These are phyloP conservation scores for Eupristina koningsbergeri DNA, from an alignment of 1,140 invertebrate genomes.

Conservation along the genomic window DNA sequence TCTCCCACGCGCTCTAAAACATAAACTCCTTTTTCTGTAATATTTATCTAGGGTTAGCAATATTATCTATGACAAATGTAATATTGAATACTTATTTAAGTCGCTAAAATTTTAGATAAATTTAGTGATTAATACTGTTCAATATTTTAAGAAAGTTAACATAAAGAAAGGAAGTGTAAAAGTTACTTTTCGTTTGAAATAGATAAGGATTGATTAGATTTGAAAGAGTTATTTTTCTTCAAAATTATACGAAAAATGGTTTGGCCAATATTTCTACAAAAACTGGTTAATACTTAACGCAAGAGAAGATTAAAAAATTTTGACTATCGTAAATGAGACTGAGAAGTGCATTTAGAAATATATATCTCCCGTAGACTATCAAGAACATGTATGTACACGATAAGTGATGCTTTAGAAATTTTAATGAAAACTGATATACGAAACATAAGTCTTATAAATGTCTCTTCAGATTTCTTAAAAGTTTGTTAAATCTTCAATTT, in stretches of 20 bases:
- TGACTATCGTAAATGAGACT: background rate
- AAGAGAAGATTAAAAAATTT: background rate
- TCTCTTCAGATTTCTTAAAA: conserved; percentile 46
- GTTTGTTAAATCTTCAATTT: conserved; percentile 57
- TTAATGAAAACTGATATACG: conserved; percentile 56
- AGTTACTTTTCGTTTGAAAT: too few relatives aligned
- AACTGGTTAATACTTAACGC: background rate
- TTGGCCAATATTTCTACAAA: too few relatives aligned
- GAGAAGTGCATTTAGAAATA: background rate
- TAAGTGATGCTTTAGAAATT: conserved; percentile 56
- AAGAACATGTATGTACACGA: background rate
- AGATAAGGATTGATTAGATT: too few relatives aligned
- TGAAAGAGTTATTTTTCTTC: too few relatives aligned
- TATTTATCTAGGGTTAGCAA: conserved; percentile 54
- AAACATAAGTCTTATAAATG: conserved; percentile 53
- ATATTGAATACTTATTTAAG: too few relatives aligned
- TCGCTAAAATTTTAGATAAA: too few relatives aligned
- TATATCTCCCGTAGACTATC: background rate
- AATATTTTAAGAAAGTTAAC: too few relatives aligned
- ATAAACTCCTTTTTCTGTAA: conserved; percentile 46
- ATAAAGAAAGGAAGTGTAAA: too few relatives aligned
- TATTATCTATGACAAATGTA: background rate
- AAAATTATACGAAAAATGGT: background rate
- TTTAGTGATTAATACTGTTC: too few relatives aligned
- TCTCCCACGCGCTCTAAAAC: conserved; percentile 59